Conservation (phyloP, 2,113 vertebrate species). For the Otis tarda region DNA sequence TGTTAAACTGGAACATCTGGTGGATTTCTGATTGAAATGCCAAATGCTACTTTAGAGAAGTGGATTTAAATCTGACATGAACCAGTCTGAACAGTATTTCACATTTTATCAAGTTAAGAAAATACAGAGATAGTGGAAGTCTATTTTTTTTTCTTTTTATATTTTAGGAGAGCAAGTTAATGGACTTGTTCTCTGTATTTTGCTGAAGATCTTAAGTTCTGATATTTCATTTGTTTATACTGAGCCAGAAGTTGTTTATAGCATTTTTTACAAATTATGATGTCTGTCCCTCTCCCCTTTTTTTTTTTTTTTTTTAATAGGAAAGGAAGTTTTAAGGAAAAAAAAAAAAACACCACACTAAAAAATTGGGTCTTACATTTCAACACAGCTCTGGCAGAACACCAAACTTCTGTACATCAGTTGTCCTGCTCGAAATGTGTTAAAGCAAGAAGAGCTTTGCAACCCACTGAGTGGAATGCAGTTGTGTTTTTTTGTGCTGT, state of each 20-base stretch:
- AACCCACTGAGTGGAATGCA: background rate
- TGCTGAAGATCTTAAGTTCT: background rate
- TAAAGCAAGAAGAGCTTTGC: background rate
- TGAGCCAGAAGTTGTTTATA: background rate
- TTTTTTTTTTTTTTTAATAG: background rate
- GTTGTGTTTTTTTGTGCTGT: background rate
- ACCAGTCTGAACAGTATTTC: background rate
- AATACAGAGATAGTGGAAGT: background rate
- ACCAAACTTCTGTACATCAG: background rate
- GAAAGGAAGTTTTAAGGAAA: background rate
- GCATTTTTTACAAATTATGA: background rate
- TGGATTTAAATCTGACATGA: background rate
- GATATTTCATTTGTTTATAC: background rate
- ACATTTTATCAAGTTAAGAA: background rate
- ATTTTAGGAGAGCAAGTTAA: background rate
- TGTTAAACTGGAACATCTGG: slow-evolving; percentile 59
- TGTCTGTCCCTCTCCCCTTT: background rate
- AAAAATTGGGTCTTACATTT: background rate
- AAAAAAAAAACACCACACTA: background rate
- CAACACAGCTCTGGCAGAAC: background rate
- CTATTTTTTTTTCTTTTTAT: background rate
- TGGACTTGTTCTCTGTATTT: background rate
- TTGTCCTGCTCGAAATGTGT: background rate
- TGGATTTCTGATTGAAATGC: slow-evolving; percentile 56
- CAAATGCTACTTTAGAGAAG: slow-evolving; percentile 20